A percentile compares a stretch with the other conserved stretches of the same genome.
Conservation (phyloP, 2,888 invertebrate species). For the Tetranychus truncatus region DNA sequence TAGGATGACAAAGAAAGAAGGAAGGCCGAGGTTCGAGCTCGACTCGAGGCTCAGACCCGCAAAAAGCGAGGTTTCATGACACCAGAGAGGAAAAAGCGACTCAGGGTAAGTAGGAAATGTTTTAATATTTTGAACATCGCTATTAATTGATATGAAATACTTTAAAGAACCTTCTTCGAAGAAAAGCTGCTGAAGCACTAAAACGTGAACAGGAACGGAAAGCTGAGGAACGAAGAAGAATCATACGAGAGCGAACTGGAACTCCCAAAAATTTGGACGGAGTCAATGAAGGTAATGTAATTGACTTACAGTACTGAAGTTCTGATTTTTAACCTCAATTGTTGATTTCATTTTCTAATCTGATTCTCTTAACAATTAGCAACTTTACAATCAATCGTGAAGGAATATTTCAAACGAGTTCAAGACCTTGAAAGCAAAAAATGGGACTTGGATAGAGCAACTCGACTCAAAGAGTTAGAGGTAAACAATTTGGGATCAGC, state of each 20-base stretch:
- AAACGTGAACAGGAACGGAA: slow-evolving; percentile 98
- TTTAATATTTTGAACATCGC: too few species aligned
- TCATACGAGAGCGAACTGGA: slow-evolving; percentile 87
- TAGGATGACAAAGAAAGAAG: slow-evolving; percentile 24
- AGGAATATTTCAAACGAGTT: slow-evolving; percentile 80
- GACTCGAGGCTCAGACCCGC: slow-evolving; percentile 22
- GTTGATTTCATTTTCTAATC: neutral
- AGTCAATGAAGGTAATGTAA: slow-evolving; percentile 66
- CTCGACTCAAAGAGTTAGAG: slow-evolving; percentile 87
- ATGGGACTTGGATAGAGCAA: slow-evolving; percentile 95
- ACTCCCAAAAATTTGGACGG: slow-evolving; percentile 74
- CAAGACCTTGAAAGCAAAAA: slow-evolving; percentile 86
- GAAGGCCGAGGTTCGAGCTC: slow-evolving; percentile 23
- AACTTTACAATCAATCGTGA: slow-evolving; percentile 68
- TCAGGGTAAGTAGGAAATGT: slow-evolving; percentile 33
- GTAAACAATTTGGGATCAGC: slow-evolving; percentile 73
- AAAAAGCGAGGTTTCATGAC: slow-evolving; percentile 39
- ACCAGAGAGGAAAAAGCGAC: slow-evolving; percentile 40
- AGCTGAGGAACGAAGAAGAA: slow-evolving; percentile 89
- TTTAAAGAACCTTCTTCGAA: slow-evolving; percentile 27
- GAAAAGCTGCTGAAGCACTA: slow-evolving; percentile 66
- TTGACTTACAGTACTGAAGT: too few species aligned
- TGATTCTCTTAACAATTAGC: slow-evolving; percentile 39
- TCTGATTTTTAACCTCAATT: neutral
- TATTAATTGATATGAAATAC: neutral